Conservation (phyloP, 2,797 vertebrate genomes). For the Semotilus atromaculatus region DNA sequence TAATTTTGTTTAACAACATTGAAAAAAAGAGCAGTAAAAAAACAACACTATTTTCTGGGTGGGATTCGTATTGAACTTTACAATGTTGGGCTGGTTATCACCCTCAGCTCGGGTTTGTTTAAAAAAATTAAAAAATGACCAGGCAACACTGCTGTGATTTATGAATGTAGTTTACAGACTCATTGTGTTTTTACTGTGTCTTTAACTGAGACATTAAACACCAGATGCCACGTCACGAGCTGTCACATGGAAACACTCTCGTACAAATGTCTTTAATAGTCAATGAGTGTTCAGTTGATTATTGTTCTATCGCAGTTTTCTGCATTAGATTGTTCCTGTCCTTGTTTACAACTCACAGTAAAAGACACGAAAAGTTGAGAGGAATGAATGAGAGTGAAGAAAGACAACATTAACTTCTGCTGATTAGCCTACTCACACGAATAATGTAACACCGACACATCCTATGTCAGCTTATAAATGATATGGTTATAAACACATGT, state of each 20-base stretch:
- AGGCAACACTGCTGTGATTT: neutral
- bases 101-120: neutral
- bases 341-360: neutral
- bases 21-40: neutral
- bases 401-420: neutral
- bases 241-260: neutral
- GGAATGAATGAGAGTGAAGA: neutral
- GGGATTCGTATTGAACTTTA: neutral
- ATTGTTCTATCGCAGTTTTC: neutral
- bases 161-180: neutral
- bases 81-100: neutral
- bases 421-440: neutral
- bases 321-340: neutral
- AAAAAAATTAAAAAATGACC: neutral
- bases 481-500: neutral
- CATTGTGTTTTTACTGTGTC: neutral
- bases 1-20: neutral
- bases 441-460: neutral
- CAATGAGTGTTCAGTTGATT: neutral
- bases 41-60: neutral
- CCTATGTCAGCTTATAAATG: neutral
- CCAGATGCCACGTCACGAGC: neutral
- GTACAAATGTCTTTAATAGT: neutral
- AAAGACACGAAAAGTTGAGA: neutral
- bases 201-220: neutral